phyloP scores from a whole-genome alignment of 2,113 vertebrate species.

The Epinephelus fuscoguttatus region DNA sequence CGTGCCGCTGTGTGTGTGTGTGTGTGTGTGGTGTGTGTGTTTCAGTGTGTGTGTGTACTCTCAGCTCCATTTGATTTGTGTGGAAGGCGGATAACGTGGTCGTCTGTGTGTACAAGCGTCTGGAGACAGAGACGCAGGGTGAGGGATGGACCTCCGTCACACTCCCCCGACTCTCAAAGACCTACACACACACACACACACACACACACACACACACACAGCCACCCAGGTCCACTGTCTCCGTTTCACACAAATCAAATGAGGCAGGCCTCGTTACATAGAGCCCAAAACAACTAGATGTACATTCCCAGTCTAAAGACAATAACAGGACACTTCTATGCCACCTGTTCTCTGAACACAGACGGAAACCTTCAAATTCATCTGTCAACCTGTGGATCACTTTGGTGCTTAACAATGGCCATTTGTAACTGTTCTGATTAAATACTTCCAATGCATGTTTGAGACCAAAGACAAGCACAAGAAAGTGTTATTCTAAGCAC shows the following conservation, averaged over 20 bases:
- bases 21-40: constrained; percentile 53
- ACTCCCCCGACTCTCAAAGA: constrained; percentile 72
- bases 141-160: constrained; percentile 72
- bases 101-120: constrained; percentile 58
- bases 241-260: constrained; percentile 73
- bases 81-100: constrained; percentile 31
- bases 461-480: neutral
- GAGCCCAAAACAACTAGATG: constrained; percentile 50
- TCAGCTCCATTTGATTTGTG: constrained; percentile 65
- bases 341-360: neutral
- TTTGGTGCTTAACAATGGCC: neutral
- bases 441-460: neutral
- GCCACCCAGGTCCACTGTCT: constrained; percentile 59
- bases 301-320: constrained; percentile 36
- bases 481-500: neutral
- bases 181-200: constrained; percentile 42
- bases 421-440: neutral
- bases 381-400: neutral
- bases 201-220: constrained; percentile 30
- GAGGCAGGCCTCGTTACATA: constrained; percentile 54
- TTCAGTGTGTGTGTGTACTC: constrained; percentile 43
- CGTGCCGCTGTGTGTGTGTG: constrained; percentile 55
- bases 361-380: constrained; percentile 1
- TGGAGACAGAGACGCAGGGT: constrained; percentile 71
- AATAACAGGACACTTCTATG: constrained; percentile 20